Evolutionary conservation across 2,797 vertebrate species (phyloP), one percentile per base, ranked within the genome.

Genomic region (Furcifer pardalis): DNA sequence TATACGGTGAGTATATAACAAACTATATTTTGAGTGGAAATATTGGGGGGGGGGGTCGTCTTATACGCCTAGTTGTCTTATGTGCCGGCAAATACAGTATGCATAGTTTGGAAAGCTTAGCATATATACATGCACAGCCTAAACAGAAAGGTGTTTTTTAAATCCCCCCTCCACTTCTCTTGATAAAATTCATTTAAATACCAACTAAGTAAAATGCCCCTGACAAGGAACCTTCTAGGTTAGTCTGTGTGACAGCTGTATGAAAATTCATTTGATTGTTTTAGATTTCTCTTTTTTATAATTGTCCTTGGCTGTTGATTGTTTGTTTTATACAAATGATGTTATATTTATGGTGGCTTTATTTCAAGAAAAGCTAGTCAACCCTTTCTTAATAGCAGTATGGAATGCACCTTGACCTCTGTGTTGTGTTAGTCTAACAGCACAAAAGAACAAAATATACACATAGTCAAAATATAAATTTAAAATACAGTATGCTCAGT

Each of bases 371-470:
- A 83, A 44, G 56, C 2, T 89, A 77, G 66, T 21, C 49, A 2
- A n/a, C 37, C 42, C 46, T 42, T 72, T 86, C 81, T 60, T 46
- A 84, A 71, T 9, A 80, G 66, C 71, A 82, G 8, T 69, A 79
- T 71, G 79, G 3, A 72, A 87, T 91, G 77, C 87, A 71, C 49
- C 40, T 71, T 84, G 76, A 40, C 52, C 42, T 78, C 21, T 62
- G 52, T 35, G 40, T 77, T 46, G 25, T 17, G 52, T 46, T 60
- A 40, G 32, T 35, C 65, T 52, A 75, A 49, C 30, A 71, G 23
- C 27, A 46, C 52, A 60, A 77, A 25, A 30, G 69, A 77, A 77
- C 37, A 77, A 65, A 46, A 63, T 32, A 62, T 5, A 23, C 63
- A 13, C 52, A 17, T 69, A 59, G 32, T 17, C 9, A 60, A 40